Evolutionary conservation across 1,140 invertebrate species (phyloP).

Genomic region (Antheraea pernyi): DNA sequence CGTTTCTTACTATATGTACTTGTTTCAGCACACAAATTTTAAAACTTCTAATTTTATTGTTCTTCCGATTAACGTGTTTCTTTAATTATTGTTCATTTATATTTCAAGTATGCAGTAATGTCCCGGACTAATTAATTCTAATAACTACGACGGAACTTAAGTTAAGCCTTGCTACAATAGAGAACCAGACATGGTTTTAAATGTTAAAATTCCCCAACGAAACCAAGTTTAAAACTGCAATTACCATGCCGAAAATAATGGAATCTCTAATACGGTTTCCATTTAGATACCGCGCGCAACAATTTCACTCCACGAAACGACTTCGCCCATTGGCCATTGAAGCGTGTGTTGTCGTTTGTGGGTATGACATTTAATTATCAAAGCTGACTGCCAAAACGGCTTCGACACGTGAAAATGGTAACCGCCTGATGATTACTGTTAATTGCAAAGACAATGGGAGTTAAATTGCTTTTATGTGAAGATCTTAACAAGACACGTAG

Average conservation of each 20-base stretch:
- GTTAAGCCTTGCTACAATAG: no score
- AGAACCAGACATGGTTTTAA: no score
- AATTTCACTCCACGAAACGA: not conserved
- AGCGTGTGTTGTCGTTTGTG: constrained; percentile 3
- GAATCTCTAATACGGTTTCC: not conserved
- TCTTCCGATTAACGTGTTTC: no score
- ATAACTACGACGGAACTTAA: no score
- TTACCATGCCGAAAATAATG: not conserved
- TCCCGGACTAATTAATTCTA: no score
- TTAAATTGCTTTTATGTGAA: constrained; percentile 12
- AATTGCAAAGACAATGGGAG: constrained; percentile 14
- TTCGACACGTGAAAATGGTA: not conserved
- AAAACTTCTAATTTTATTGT: no score
- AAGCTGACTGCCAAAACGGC: not conserved
- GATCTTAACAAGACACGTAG: not conserved
- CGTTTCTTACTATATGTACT: no score
- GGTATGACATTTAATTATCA: constrained; percentile 5
- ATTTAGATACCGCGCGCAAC: not conserved
- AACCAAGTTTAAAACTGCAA: not conserved
- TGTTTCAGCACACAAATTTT: no score
- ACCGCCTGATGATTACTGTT: constrained; percentile 12
- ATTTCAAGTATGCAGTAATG: no score
- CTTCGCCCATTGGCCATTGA: not conserved
- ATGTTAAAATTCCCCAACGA: not conserved
- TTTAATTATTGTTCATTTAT: no score